A percentile compares a stretch with the other conserved stretches of the same genome.
phyloP scores from a whole-genome alignment of 2,113 vertebrate genomes.

The Neodontobutis hainanensis region DNA sequence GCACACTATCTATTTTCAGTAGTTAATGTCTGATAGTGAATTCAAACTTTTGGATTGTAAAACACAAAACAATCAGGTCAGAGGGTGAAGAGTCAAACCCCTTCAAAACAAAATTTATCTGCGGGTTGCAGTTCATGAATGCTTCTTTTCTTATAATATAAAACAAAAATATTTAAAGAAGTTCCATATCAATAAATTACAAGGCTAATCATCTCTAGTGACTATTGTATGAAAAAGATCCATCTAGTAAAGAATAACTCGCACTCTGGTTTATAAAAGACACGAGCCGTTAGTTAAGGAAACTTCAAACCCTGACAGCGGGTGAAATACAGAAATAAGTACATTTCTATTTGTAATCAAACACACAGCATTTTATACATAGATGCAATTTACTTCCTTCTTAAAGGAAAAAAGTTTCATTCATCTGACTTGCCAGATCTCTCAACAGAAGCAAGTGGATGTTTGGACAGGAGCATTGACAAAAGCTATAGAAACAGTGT shows the following conservation, averaged over 20 bases:
- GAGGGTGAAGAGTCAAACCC: not conserved
- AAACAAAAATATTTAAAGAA: slow-evolving; percentile 59
- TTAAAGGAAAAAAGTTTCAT: slow-evolving; percentile 71
- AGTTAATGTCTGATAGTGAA: not conserved
- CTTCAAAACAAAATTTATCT: slow-evolving; percentile 4
- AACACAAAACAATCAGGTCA: not conserved
- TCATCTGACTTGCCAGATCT: slow-evolving; percentile 60
- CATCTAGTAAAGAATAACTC: slow-evolving; percentile 49
- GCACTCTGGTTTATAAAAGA: slow-evolving; percentile 58
- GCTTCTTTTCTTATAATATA: slow-evolving; percentile 31
- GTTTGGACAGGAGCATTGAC: not conserved
- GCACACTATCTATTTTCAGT: too few species aligned
- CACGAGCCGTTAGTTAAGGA: slow-evolving; percentile 37
- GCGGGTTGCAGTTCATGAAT: slow-evolving; percentile 29
- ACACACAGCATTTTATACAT: slow-evolving; percentile 78
- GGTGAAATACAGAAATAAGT: slow-evolving; percentile 63
- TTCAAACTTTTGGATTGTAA: slow-evolving; percentile 7
- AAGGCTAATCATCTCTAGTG: slow-evolving; percentile 43
- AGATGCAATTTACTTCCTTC: slow-evolving; percentile 71
- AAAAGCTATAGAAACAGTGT: not conserved
- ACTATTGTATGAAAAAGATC: slow-evolving; percentile 47
- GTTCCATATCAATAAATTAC: slow-evolving; percentile 64
- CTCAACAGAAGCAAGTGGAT: slow-evolving; percentile 30
- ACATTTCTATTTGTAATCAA: slow-evolving; percentile 69
- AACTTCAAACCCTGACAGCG: slow-evolving; percentile 63